A percentile compares a stretch with the other conserved stretches of the same genome.
Conservation (phyloP, 2,113 vertebrate genomes). For the Limnothrissa miodon region DNA sequence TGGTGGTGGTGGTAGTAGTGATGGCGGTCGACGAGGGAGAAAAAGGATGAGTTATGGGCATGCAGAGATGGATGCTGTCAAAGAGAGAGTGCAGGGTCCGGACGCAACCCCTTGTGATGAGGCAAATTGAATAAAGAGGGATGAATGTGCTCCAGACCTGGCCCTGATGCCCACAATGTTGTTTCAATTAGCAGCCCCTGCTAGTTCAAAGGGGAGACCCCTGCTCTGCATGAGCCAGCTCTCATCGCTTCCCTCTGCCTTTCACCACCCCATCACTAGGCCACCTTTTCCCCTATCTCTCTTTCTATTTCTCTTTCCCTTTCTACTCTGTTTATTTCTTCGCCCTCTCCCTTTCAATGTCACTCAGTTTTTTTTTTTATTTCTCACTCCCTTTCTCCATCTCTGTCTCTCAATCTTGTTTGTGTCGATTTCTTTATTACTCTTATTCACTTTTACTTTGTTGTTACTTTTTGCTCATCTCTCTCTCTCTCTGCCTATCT, state of each 20-base stretch:
- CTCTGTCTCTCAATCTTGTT: neutral
- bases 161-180: slow-evolving; percentile 59
- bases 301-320: slow-evolving; percentile 7
- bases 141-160: slow-evolving; percentile 73
- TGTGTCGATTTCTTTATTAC: neutral
- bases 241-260: slow-evolving; percentile 62
- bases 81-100: neutral
- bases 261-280: slow-evolving; percentile 57
- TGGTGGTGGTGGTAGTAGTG: neutral
- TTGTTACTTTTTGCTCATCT: neutral
- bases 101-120: slow-evolving; percentile 52
- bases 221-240: slow-evolving; percentile 58
- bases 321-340: neutral
- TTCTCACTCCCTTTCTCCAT: neutral
- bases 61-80: slow-evolving; percentile 49
- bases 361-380: neutral
- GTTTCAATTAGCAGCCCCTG: slow-evolving; percentile 72
- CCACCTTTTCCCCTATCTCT: slow-evolving; percentile 49
- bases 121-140: slow-evolving; percentile 68
- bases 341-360: neutral
- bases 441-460: neutral
- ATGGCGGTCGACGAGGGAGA: slow-evolving; percentile 63
- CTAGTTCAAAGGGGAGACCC: slow-evolving; percentile 71
- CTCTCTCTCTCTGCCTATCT: neutral
- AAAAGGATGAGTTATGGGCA: slow-evolving; percentile 74